A percentile compares a stretch with the other conserved stretches of the same genome.
These are phyloP conservation scores for Penaeus vannamei DNA, from an alignment of 1,140 invertebrate genomes.

Conservation along the genomic window DNA sequence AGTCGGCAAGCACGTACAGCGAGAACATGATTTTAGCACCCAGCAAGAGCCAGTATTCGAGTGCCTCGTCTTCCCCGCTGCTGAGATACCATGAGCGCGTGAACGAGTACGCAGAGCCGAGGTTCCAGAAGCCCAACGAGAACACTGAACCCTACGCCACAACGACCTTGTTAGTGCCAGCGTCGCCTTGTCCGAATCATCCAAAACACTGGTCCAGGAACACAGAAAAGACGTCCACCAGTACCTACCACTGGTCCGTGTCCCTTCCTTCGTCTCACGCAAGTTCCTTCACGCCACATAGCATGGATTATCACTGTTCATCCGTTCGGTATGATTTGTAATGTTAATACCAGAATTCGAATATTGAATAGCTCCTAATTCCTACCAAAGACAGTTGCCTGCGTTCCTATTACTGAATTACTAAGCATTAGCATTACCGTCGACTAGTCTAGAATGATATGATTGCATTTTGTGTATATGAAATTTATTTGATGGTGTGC, in stretches of 20 bases:
- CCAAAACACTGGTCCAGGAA: constrained; percentile 42
- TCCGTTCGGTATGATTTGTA: too few relatives aligned
- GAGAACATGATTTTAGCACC: constrained; percentile 63
- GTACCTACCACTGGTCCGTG: constrained; percentile 31
- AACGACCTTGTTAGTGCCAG: constrained; percentile 63
- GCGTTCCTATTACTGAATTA: too few relatives aligned
- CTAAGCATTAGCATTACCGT: too few relatives aligned
- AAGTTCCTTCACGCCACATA: too few relatives aligned
- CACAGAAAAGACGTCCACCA: constrained; percentile 61
- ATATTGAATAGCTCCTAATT: too few relatives aligned
- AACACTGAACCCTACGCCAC: constrained; percentile 64
- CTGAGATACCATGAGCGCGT: constrained; percentile 47
- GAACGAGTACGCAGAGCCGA: constrained; percentile 65
- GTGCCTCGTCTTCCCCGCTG: constrained; percentile 38
- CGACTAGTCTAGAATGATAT: too few relatives aligned
- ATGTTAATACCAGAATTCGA: too few relatives aligned
- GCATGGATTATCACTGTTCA: too few relatives aligned
- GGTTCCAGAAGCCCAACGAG: constrained; percentile 48
- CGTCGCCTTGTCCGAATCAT: constrained; percentile 41
- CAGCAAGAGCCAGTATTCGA: constrained; percentile 52
- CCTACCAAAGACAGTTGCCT: too few relatives aligned
- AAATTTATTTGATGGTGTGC: too few relatives aligned
- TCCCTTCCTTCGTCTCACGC: too few relatives aligned
- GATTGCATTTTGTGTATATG: too few relatives aligned
- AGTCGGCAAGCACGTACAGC: constrained; percentile 61